Percentiles rank a stretch among this genome's conserved stretches.
Conservation (phyloP, 2,113 vertebrate genomes). For the Microcebus griseorufus region DNA sequence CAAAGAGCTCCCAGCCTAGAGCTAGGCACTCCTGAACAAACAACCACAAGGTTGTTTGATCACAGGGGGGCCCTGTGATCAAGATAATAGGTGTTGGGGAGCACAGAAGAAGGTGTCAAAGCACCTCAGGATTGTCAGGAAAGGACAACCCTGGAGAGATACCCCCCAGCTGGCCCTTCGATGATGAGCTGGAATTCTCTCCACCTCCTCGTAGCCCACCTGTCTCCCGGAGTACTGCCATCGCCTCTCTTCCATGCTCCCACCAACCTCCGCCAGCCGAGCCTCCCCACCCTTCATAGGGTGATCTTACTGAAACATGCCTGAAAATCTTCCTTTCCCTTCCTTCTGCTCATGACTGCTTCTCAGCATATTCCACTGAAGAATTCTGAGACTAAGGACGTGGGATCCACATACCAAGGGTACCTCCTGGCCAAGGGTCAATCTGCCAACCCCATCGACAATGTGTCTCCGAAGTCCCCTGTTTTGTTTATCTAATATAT, state of each 20-base stretch:
- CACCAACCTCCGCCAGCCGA: neutral
- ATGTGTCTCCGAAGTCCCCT: neutral
- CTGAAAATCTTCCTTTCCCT: neutral
- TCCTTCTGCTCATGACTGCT: neutral
- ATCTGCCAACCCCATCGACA: neutral
- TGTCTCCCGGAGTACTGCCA: neutral
- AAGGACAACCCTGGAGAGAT: neutral
- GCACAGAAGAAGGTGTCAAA: too few species aligned
- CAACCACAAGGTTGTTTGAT: too few species aligned
- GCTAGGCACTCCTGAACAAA: too few species aligned
- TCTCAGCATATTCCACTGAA: neutral
- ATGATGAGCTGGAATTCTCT: neutral
- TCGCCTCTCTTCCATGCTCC: neutral
- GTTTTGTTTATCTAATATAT: neutral
- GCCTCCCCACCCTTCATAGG: too few species aligned
- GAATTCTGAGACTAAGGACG: neutral
- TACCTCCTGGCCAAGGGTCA: neutral
- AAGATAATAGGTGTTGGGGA: too few species aligned
- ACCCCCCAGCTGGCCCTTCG: neutral
- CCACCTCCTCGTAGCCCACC: rapidly evolving
- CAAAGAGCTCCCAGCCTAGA: too few species aligned
- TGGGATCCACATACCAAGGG: neutral
- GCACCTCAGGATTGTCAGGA: neutral
- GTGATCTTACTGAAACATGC: neutral
- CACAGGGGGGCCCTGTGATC: too few species aligned